Conservation (phyloP, 2,113 vertebrate genomes). For the Calyptommatus sinebrachiatus region DNA sequence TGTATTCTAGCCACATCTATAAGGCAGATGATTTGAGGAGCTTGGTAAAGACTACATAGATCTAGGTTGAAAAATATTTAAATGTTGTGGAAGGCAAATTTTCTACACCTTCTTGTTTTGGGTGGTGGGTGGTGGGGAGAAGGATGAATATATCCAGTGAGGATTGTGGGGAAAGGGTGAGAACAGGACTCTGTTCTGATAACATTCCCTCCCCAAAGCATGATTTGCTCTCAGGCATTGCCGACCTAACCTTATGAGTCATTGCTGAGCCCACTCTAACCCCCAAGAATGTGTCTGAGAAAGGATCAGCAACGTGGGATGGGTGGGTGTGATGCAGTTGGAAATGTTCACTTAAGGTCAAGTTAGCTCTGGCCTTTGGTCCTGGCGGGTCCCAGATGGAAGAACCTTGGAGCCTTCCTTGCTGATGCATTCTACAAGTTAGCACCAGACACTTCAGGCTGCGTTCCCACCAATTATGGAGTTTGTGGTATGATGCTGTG, state of each 20-base stretch:
- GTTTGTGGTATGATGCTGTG: not conserved
- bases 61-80: not conserved
- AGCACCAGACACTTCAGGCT: not conserved
- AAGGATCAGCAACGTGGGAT: not conserved
- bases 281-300: conserved; percentile 25
- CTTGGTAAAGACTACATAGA: too few relatives aligned
- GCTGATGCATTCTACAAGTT: not conserved
- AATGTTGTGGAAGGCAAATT: not conserved
- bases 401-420: fast-evolving
- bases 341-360: conserved; percentile 21
- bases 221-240: conserved; percentile 6
- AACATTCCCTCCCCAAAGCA: not conserved
- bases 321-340: not conserved
- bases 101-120: not conserved
- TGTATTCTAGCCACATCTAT: too few relatives aligned
- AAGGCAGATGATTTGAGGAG: too few relatives aligned
- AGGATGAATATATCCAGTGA: not conserved
- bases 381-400: not conserved
- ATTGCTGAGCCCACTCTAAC: conserved; percentile 7
- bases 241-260: conserved; percentile 12
- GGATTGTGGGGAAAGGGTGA: not conserved
- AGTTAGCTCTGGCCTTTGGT: conserved; percentile 3
- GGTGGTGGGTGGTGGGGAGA: not conserved
- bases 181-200: not conserved
- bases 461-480: not conserved